phyloP scores from a whole-genome alignment of 2,888 invertebrate genomes.

The Drosophila pseudotakahashii region DNA sequence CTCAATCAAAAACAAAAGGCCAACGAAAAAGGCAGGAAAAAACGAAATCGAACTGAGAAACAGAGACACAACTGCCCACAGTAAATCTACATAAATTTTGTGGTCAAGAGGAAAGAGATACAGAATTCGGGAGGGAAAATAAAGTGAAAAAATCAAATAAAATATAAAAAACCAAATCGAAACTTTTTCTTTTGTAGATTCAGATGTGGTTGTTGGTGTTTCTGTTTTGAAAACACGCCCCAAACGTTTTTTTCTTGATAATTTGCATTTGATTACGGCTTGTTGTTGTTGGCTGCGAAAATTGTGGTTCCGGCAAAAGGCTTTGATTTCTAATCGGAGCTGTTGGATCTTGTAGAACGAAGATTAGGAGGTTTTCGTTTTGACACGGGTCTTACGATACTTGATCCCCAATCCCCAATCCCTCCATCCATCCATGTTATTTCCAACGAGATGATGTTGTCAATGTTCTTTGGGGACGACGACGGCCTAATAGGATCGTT shows the following conservation, averaged over 20 bases:
- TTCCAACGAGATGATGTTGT: conserved; percentile 51
- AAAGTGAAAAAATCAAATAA: conserved; percentile 49
- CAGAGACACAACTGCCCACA: conserved; percentile 69
- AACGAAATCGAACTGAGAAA: conserved; percentile 47
- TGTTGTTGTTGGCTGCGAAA: conserved; percentile 66
- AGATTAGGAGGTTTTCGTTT: conserved; percentile 55
- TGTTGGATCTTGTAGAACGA: conserved; percentile 60
- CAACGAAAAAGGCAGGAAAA: conserved; percentile 33
- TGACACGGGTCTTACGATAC: conserved; percentile 71
- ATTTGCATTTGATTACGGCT: conserved; percentile 75
- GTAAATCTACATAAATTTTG: conserved; percentile 73
- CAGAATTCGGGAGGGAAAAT: conserved; percentile 28
- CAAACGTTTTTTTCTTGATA: conserved; percentile 41
- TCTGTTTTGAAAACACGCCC: conserved; percentile 61
- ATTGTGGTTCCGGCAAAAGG: conserved; percentile 70
- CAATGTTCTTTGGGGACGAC: conserved; percentile 52
- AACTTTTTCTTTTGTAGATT: conserved; percentile 70
- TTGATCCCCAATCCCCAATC: conserved; percentile 35
- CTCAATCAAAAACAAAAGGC: conserved; percentile 58
- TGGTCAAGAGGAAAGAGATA: conserved; percentile 20
- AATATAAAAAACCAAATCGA: conserved; percentile 43
- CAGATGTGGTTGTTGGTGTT: conserved; percentile 24
- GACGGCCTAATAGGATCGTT: conserved; percentile 78
- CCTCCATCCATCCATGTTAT: background rate
- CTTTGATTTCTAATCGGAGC: conserved; percentile 71